These are phyloP conservation scores for Pyrrhosoma nymphula DNA, from an alignment of 2,888 invertebrate genomes.

Conservation along the genomic window DNA sequence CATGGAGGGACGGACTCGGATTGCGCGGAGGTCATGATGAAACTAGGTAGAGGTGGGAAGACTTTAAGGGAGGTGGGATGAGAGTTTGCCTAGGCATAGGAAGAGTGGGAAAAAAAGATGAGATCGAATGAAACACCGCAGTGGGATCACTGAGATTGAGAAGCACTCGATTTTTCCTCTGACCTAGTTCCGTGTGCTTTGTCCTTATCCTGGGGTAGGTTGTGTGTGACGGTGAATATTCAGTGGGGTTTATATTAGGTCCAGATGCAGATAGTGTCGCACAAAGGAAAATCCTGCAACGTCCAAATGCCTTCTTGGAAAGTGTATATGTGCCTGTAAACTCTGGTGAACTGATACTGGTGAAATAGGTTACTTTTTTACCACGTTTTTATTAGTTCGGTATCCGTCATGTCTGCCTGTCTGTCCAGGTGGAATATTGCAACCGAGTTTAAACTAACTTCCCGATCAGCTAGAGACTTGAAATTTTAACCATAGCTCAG, in stretches of 20 bases:
- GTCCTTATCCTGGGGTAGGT: constrained; percentile 57
- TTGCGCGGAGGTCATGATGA: background rate
- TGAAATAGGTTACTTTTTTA: background rate
- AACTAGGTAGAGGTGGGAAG: background rate
- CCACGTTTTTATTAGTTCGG: too few species aligned
- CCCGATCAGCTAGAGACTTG: too few species aligned
- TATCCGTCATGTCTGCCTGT: too few species aligned
- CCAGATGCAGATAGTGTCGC: constrained; percentile 45
- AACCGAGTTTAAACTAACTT: too few species aligned
- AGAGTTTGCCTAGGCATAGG: background rate
- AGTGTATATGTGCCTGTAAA: background rate
- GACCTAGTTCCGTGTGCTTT: constrained; percentile 64
- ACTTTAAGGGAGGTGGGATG: background rate
- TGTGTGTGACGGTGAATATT: constrained; percentile 59
- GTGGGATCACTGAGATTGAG: constrained; percentile 53
- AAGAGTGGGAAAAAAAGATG: background rate
- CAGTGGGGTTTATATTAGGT: constrained; percentile 59
- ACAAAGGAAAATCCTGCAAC: constrained; percentile 19
- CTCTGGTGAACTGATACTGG: background rate
- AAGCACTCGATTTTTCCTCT: constrained; percentile 54
- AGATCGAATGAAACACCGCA: constrained; percentile 16
- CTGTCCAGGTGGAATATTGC: too few species aligned
- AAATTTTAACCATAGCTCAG: too few species aligned
- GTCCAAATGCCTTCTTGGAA: background rate
- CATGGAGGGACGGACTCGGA: background rate